These are phyloP conservation scores for Drosophila gaucha DNA, from an alignment of 2,888 invertebrate genomes.

Conservation along the genomic window DNA sequence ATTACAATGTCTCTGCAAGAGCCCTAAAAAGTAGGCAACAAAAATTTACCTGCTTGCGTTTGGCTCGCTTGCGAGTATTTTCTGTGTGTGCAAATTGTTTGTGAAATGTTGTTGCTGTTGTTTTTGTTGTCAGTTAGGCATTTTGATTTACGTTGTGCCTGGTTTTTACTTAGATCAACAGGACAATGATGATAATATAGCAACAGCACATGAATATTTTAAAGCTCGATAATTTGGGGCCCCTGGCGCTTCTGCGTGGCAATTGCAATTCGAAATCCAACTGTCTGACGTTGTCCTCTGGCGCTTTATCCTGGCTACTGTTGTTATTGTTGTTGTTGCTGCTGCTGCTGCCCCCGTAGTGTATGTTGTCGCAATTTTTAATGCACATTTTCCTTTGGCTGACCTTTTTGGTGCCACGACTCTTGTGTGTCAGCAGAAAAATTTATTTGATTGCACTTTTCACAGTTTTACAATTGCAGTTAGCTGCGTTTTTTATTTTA, in stretches of 20 bases:
- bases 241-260: constrained; percentile 46
- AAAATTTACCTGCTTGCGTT: constrained; percentile 46
- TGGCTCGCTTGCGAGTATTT: constrained; percentile 9
- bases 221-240: constrained; percentile 60
- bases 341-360: constrained; percentile 38
- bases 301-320: constrained; percentile 20
- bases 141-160: not conserved
- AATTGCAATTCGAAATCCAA: constrained; percentile 56
- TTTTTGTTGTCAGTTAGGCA: not conserved
- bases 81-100: too few relatives aligned
- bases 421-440: constrained; percentile 44
- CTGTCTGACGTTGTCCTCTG: constrained; percentile 42
- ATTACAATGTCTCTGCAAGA: not conserved
- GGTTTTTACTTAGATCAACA: constrained; percentile 49
- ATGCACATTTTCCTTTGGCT: constrained; percentile 67
- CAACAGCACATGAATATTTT: constrained; percentile 74
- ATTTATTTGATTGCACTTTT: constrained; percentile 75
- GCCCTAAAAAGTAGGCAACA: constrained; percentile 25
- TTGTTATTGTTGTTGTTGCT: constrained; percentile 13
- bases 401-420: constrained; percentile 45
- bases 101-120: not conserved
- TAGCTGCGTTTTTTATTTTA: constrained; percentile 9
- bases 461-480: constrained; percentile 51
- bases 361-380: constrained; percentile 60
- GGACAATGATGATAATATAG: constrained; percentile 67